Conservation (phyloP, 2,888 invertebrate genomes). For the Lepidocyrtoides sp. region DNA sequence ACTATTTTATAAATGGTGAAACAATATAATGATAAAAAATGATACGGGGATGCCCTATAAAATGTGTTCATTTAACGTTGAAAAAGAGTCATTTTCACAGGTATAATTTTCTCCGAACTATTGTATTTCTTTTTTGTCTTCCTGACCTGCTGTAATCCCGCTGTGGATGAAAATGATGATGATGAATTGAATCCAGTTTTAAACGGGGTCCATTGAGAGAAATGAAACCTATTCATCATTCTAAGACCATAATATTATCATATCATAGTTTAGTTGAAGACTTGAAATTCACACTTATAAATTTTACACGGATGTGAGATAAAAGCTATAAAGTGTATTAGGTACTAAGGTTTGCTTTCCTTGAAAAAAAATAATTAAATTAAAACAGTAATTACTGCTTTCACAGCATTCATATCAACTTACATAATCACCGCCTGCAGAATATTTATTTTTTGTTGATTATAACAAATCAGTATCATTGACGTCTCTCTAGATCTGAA, state of each 20-base stretch:
- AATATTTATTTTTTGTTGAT: not conserved
- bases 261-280: not conserved
- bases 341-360: too few relatives aligned
- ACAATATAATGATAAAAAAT: slow-evolving; percentile 29
- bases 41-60: not conserved
- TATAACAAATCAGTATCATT: not conserved
- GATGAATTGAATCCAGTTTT: slow-evolving; percentile 43
- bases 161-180: not conserved
- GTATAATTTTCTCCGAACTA: not conserved
- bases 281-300: not conserved
- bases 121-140: not conserved
- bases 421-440: not conserved
- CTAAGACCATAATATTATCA: not conserved
- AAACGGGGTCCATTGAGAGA: not conserved
- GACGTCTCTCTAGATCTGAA: not conserved
- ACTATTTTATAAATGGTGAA: slow-evolving; percentile 17
- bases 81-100: slow-evolving; percentile 10
- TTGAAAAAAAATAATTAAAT: slow-evolving; percentile 4
- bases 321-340: not conserved
- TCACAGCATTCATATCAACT: slow-evolving; percentile 18
- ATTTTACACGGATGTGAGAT: not conserved
- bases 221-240: not conserved
- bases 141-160: not conserved
- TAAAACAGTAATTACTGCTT: not conserved
- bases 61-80: not conserved